Base-by-base conservation (phyloP, 2,888 invertebrate species). In the Rhagophthalmus giganteus region DNA sequence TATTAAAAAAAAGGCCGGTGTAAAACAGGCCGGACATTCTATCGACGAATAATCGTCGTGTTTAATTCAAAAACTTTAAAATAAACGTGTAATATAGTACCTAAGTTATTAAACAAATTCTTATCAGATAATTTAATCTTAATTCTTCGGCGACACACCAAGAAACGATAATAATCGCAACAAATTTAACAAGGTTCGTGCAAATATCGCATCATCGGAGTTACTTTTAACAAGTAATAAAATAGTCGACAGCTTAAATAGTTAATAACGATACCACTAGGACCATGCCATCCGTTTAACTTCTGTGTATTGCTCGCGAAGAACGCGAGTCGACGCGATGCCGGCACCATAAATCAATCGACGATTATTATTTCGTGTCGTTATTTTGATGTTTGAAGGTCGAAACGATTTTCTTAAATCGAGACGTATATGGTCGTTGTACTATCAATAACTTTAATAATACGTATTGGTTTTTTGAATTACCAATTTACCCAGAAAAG, bases 71-170 rank as follows among this genome's bases (percentile, higher is more conserved):
- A 20, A 20, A 20, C 20, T 20, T 20, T 7, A 5, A 20, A 20
- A 20, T 20, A 7, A 20, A 20, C 20, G 3, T 20, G 20, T 5
- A 20, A 20, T 7, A 20, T 5, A 20, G 20, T 3, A 20, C 20
- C 3, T 20, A 20, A 20, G 20, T 20, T 20, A 20, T 20, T 20
- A 20, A 3, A 20, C 20, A 20, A 20, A 20, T 39, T 16, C 37
- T 28, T 33, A 52, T 52, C 52, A 46, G 39, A 52, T 45, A 52
- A 52, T 46, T 52, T 28, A 27, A 52, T 52, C 52, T 52, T 46
- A 45, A 52, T 52, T 46, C 37, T 40, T 39, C 26, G 24, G 34
- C 30, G 35, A 28, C 49, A 34, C 42, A 34, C 48, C 25, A 28
- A 34, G 48, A 34, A 42, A 35, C 30, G 49, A 34, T 44, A 33